A percentile compares a stretch with the other conserved stretches of the same genome.
Conservation (phyloP, 2,113 vertebrate genomes). For the Talpa occidentalis region DNA sequence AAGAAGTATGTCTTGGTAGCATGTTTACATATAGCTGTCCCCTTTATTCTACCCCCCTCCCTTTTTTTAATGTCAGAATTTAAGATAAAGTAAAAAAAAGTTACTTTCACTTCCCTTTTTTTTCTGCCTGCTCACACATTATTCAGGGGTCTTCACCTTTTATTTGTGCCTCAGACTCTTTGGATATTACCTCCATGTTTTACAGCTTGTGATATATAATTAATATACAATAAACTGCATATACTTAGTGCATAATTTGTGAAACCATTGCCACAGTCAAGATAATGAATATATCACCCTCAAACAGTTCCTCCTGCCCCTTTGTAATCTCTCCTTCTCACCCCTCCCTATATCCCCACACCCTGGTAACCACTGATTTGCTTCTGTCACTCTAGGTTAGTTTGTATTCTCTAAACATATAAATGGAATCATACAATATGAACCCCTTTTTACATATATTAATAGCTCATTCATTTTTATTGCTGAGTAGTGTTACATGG, state of each 20-base stretch:
- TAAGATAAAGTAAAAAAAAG: not conserved
- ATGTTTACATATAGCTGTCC: not conserved
- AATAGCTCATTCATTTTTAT: slow-evolving; percentile 1
- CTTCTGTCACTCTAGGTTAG: not conserved
- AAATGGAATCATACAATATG: not conserved
- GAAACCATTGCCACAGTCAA: slow-evolving; percentile 7
- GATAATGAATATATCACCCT: not conserved
- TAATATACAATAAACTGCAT: not conserved
- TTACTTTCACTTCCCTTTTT: not conserved
- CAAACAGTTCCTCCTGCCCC: not conserved
- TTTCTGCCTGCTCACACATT: not conserved
- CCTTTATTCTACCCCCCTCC: not conserved
- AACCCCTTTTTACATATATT: slow-evolving; percentile 5
- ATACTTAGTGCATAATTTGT: not conserved
- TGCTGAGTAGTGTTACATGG: not conserved
- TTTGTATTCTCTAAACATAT: slow-evolving; percentile 17
- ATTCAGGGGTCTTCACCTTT: not conserved
- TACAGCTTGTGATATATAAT: not conserved
- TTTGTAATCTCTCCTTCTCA: not conserved
- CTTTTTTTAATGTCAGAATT: not conserved
- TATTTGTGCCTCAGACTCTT: not conserved
- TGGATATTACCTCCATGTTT: not conserved
- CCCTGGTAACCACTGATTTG: not conserved
- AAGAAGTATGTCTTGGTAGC: not conserved
- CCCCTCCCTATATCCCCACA: not conserved